Evolutionary conservation across 2,797 vertebrate genomes (phyloP).

Genomic region (Tamandua tetradactyla): DNA sequence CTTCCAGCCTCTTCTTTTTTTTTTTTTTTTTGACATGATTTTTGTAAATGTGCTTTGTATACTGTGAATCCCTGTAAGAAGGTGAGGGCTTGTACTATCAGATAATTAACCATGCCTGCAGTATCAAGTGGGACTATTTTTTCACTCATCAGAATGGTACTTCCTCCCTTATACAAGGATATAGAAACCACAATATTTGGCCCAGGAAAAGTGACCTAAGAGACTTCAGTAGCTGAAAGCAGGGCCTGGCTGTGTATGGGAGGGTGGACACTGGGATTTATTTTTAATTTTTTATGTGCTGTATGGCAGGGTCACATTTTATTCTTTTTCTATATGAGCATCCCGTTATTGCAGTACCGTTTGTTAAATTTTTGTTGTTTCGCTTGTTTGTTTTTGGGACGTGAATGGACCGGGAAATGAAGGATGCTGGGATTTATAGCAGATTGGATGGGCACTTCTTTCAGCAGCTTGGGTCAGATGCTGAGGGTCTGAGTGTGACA

Average conservation of each 20-base stretch:
- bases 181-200: neutral
- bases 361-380: too few relatives aligned
- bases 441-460: neutral
- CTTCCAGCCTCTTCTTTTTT: too few relatives aligned
- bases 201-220: neutral
- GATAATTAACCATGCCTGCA: neutral
- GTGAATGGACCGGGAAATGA: too few relatives aligned
- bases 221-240: neutral
- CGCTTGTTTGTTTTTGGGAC: too few relatives aligned
- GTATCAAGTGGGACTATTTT: neutral
- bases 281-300: too few relatives aligned
- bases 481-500: neutral
- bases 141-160: neutral
- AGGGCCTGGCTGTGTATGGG: neutral
- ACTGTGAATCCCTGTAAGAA: neutral
- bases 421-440: neutral
- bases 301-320: too few relatives aligned
- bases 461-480: neutral
- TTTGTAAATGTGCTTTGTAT: neutral
- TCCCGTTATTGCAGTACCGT: too few relatives aligned
- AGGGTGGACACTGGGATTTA: neutral
- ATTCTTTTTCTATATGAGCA: too few relatives aligned
- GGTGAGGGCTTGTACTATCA: too few relatives aligned
- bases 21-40: too few relatives aligned
- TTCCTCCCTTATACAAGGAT: neutral